Base-by-base conservation (phyloP, 1,140 invertebrate species). In the Calosoma granatense region DNA sequence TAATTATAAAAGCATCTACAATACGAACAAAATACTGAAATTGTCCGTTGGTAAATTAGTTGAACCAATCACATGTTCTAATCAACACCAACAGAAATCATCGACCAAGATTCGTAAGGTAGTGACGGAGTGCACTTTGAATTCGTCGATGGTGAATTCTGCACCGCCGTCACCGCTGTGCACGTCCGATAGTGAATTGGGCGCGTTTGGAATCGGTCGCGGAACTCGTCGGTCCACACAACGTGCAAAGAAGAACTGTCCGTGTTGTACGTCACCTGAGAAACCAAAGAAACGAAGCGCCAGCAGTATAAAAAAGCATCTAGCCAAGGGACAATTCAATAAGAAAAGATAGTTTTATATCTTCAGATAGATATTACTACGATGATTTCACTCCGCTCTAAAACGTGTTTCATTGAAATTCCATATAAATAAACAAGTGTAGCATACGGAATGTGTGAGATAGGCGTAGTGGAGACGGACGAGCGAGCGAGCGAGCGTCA, bases 281-380 rank as follows among this genome's bases (percentile, higher is more conserved):
- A 47, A 47, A 47, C 41, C 41, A 17, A 47, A 47, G 15, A 47
- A 47, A 47, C 41, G 41, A 6, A 11, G 3, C 3, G 9, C 41
- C 15, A 17, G 41, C 6, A 47, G 41, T 47, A 9, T 47, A 4
- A 47, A 47, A 47, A 47, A 47, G 17, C n/a, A n/a, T n/a, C 41
- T 47, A 17, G 6, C 9, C 9, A 47, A 47, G 17, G 41, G 41
- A 17, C 41, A 47, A 47, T 47, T 47, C 15, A 47, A 47, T 47
- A 47, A 47, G 17, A 47, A 47, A 47, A 47, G 41, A 47, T 47
- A 47, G 41, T 47, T 47, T 9, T 47, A 14, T 47, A 47, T 47
- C 15, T 9, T 47, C 3, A 12, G 9, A 17, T 47, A 47, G 41
- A 47, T 47, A 17, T 12, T 47, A 30, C 26, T 30, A 30, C 26